Conservation (phyloP, 64 coral and sea anemone species). For the Montipora sp. region DNA sequence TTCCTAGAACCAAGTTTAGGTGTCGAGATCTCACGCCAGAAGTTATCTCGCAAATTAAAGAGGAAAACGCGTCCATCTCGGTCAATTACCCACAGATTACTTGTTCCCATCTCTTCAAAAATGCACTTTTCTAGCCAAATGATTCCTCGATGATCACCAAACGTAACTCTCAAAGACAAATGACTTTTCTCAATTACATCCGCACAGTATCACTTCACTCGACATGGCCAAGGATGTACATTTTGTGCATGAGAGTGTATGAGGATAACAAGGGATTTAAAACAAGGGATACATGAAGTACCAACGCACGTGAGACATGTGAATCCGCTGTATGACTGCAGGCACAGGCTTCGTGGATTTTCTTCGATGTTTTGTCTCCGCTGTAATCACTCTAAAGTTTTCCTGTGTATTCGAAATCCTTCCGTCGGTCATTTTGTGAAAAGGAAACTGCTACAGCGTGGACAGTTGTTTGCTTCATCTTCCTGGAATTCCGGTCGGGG, state of each 20-base stretch:
- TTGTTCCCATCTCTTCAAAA: slow-evolving; percentile 8
- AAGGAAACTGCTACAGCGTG: not conserved
- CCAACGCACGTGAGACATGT: too few relatives aligned
- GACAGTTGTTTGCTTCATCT: not conserved
- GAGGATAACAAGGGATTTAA: too few relatives aligned
- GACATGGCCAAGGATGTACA: too few relatives aligned
- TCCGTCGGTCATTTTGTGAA: not conserved
- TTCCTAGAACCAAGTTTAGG: slow-evolving; percentile 85
- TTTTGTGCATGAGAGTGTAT: too few relatives aligned
- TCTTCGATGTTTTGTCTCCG: not conserved
- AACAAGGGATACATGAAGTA: too few relatives aligned
- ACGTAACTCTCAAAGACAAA: not conserved
- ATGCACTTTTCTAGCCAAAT: not conserved
- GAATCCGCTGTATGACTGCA: too few relatives aligned
- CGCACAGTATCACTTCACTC: too few relatives aligned
- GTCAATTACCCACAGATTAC: slow-evolving; percentile 82
- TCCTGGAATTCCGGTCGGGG: not conserved
- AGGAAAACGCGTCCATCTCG: slow-evolving; percentile 83
- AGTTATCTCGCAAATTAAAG: slow-evolving; percentile 81
- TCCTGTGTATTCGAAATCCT: not conserved
- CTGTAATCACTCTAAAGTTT: not conserved
- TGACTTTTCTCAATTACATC: too few relatives aligned
- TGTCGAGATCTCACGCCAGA: slow-evolving; percentile 77
- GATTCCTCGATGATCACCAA: not conserved
- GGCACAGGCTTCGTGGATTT: too few relatives aligned